phyloP scores from a whole-genome alignment of 2,113 vertebrate genomes.

The Varanus komodoensis region DNA sequence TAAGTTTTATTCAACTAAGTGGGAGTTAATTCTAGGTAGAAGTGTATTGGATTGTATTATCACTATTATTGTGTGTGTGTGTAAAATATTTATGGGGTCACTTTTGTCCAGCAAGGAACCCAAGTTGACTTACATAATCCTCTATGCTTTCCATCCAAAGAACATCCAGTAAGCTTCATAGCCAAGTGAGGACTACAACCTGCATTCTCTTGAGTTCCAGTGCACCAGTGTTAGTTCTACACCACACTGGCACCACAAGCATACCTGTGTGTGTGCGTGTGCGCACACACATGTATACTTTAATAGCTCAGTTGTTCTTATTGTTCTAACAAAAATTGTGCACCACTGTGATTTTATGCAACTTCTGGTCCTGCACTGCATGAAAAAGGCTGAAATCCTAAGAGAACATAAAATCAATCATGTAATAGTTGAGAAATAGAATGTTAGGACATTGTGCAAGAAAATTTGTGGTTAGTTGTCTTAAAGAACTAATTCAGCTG shows the following conservation, averaged over 20 bases:
- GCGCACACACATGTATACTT: background rate
- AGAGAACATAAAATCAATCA: conserved; percentile 11
- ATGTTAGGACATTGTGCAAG: conserved; percentile 20
- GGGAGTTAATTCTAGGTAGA: background rate
- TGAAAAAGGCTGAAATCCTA: background rate
- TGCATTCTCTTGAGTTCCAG: too few relatives aligned
- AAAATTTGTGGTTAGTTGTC: conserved; percentile 22
- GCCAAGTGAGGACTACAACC: too few relatives aligned
- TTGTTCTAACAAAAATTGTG: background rate
- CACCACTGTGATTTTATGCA: background rate
- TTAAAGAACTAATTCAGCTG: conserved; percentile 46
- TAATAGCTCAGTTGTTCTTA: background rate
- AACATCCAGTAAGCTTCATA: too few relatives aligned
- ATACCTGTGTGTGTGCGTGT: too few relatives aligned
- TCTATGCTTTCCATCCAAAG: too few relatives aligned
- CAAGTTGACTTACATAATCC: too few relatives aligned
- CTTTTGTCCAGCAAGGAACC: too few relatives aligned
- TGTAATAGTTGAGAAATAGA: conserved; percentile 10
- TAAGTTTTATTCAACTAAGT: background rate
- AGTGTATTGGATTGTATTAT: background rate
- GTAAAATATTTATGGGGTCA: too few relatives aligned
- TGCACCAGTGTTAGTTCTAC: too few relatives aligned
- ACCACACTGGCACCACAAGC: too few relatives aligned
- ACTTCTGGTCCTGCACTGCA: background rate
- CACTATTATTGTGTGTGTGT: background rate